phyloP scores from a whole-genome alignment of 2,888 invertebrate species.

The Glaucopsyche alexis region DNA sequence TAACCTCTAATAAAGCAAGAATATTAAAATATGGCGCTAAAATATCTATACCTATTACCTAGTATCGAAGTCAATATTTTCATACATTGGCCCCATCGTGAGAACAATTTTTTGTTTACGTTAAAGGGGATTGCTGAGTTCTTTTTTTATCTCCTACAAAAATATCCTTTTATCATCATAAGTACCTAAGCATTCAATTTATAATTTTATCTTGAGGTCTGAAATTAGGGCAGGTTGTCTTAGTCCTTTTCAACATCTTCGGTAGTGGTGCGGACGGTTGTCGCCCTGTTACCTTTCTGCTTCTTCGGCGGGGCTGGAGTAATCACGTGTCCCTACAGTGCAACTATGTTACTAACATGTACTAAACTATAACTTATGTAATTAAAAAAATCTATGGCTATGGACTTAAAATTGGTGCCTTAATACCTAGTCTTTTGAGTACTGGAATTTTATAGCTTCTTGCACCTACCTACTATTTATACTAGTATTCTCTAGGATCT shows the following conservation, averaged over 20 bases:
- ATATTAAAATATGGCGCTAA: neutral
- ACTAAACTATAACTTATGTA: neutral
- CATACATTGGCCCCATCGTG: conserved; percentile 1
- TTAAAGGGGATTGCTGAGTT: neutral
- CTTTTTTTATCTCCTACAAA: neutral
- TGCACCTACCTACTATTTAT: neutral
- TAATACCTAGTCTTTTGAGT: neutral
- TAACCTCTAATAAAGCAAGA: conserved; percentile 3
- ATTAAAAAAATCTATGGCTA: neutral
- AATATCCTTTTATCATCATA: neutral
- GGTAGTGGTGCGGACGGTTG: conserved; percentile 33
- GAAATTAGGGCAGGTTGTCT: neutral
- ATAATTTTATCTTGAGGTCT: neutral
- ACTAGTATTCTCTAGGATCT: neutral
- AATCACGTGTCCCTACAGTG: conserved; percentile 40
- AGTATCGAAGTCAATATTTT: neutral
- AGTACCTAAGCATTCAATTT: neutral
- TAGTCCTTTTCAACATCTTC: conserved; percentile 32
- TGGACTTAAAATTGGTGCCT: neutral
- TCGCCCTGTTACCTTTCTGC: conserved; percentile 28
- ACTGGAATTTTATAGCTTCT: neutral
- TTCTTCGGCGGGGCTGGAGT: conserved; percentile 33
- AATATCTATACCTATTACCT: too few species aligned
- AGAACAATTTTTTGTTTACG: neutral
- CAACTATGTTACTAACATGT: conserved; percentile 37